Base-by-base conservation (phyloP, 1,140 invertebrate genomes). In the Rhyacophila brunnea region DNA sequence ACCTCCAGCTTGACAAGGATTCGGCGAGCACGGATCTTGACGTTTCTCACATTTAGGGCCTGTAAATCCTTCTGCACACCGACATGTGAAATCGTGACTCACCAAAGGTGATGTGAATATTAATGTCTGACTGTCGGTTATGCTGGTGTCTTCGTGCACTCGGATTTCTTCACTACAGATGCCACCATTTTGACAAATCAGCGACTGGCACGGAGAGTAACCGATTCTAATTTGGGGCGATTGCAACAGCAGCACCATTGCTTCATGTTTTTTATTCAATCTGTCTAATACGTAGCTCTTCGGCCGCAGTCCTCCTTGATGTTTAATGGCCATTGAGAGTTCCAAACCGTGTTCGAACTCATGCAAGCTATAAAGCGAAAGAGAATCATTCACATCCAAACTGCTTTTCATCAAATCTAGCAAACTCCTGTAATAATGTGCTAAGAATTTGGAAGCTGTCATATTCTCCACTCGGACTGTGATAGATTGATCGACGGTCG, bases 11-110 rank as follows among this genome's bases (percentile, higher is more conserved):
- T 87, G 82, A 71, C 94, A 96, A 7, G 93, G 93, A 75, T 92
- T 94, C 1, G 92, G 92, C n/a, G 87, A 81, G 70, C 93, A 96
- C 0, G 93, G 93, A 78, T 95, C 92, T 73, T 93, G 90, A 11
- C 90, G 80, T 62, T 87, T 85, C 62, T 93, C 88, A 73, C 94
- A 96, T 47, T 85, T 82, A 17, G 79, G 75, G 6, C 93, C 88
- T 18, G 85, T 87, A 71, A 91, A 91, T 55, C 91, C 86, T 62
- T 89, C 85, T 0, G 83, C 80, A 71, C 93, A 96, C 53, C 85
- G 83, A 68, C 93, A 96, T 0, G 73, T 80, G 68, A 90, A 89
- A 62, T 92, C 86, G 66, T 93, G 87, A 5, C 81, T 72, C 0
- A 95, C 81, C 34, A 84, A 75, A 0, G 92, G 92, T 0, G 89